Evolutionary conservation across 2,888 invertebrate species (phyloP).

Genomic region (Athalia rosae): DNA sequence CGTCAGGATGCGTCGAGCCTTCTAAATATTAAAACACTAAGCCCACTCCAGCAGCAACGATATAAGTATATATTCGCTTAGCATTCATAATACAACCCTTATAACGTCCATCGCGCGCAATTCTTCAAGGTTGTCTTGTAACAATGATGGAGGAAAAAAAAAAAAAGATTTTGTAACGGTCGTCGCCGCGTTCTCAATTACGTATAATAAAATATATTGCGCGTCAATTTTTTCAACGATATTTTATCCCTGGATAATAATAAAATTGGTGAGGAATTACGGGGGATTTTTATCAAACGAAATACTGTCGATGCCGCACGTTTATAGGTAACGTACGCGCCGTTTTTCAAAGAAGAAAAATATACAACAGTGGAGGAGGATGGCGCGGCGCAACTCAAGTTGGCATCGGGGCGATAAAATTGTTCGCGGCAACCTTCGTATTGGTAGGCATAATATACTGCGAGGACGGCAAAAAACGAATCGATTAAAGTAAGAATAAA

Average conservation of each 20-base stretch:
- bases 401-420: conserved; percentile 22
- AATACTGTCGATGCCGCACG: too few relatives aligned
- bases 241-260: too few relatives aligned
- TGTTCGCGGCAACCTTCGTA: conserved; percentile 24
- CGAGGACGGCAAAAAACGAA: conserved; percentile 50
- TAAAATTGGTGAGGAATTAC: too few relatives aligned
- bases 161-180: too few relatives aligned
- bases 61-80: neutral
- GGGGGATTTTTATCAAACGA: too few relatives aligned
- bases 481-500: conserved; percentile 55
- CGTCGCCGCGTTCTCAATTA: too few relatives aligned
- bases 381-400: conserved; percentile 11
- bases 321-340: neutral
- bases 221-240: too few relatives aligned
- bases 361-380: neutral
- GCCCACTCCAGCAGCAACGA: neutral
- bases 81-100: too few relatives aligned
- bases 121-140: too few relatives aligned
- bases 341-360: neutral
- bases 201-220: too few relatives aligned
- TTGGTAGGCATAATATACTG: neutral
- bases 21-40: conserved; percentile 33
- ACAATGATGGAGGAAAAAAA: too few relatives aligned
- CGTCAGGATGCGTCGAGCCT: conserved; percentile 31
- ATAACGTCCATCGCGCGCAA: too few relatives aligned